Conservation (phyloP, 2,888 invertebrate genomes). For the Ecliptopera silaceata region DNA sequence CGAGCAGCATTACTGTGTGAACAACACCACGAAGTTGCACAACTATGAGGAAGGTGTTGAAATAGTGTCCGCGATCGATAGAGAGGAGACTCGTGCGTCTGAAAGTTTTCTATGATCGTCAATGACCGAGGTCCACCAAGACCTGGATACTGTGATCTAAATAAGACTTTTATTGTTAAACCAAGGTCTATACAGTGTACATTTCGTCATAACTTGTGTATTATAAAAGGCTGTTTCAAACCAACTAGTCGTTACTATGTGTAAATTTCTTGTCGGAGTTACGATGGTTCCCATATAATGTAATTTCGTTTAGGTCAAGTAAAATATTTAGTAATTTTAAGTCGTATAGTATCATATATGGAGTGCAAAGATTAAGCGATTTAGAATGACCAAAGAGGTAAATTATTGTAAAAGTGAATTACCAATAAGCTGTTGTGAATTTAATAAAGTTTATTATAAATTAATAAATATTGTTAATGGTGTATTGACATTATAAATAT, state of each 20-base stretch:
- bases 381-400: conserved; percentile 75
- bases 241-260: conserved; percentile 63
- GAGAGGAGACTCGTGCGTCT: conserved; percentile 84
- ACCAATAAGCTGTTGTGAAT: conserved; percentile 67
- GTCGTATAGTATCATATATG: conserved; percentile 3
- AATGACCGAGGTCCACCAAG: conserved; percentile 73
- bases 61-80: conserved; percentile 85
- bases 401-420: conserved; percentile 47
- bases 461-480: conserved; percentile 54
- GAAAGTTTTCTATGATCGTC: conserved; percentile 86
- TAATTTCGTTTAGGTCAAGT: conserved; percentile 19
- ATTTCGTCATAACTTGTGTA: conserved; percentile 50
- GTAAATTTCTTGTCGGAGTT: conserved; percentile 44
- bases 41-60: conserved; percentile 86
- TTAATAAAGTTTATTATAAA: conserved; percentile 52
- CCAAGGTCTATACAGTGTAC: conserved; percentile 64
- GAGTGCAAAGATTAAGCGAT: conserved; percentile 28
- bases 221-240: conserved; percentile 60
- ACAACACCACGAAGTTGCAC: conserved; percentile 75
- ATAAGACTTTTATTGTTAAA: conserved; percentile 68
- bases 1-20: conserved; percentile 84
- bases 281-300: conserved; percentile 42
- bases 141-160: conserved; percentile 83
- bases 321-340: conserved; percentile 7
- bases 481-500: conserved; percentile 54